Base-by-base conservation (phyloP, 1,140 invertebrate genomes). In the Zaprionus ghesquierei region DNA sequence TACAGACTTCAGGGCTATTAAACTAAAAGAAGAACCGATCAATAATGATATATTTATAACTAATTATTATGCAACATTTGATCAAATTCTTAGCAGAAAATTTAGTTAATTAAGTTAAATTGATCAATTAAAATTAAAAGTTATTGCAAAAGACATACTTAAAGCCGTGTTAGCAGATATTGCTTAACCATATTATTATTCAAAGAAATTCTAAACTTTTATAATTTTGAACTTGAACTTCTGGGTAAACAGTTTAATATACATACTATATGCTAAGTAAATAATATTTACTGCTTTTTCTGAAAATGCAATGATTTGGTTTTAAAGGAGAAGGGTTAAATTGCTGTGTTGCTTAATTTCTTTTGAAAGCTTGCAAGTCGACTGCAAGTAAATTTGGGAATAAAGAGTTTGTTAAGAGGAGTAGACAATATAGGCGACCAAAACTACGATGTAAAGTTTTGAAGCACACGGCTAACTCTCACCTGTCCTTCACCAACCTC, bases 401-500 rank as follows among this genome's bases (percentile, higher is more conserved):
- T 68, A 69, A 80, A 77, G 69, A 69, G 15, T 41, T 41, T 41
- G 35, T 41, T 41, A 41, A 41, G 23, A 59, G 41, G 18, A 22
- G 18, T 20, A 46, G 10, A 12, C 10, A 35, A 35, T 13, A 54
- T 66, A 54, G 54, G 59, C 44, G 62, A 70, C 58, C 44, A 76
- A 79, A 66, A 81, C 74, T 71, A 73, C 59, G n/a, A 58, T 60
- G 53, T 51, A 77, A 69, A 59, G 66, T 33, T 29, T 15, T 15
- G 53, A 70, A 70, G 35, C 56, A 56, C 68, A 58, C 18, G 18
- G 33, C 64, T 74, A 72, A 70, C 62, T 90, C 89, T 92, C 95
- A 96, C 95, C 95, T 96, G 95, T 92, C 93, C 93, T 93, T 96
- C 95, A 91, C 95, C 94, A 92, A 96, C 94, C 93, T 96, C 95